A percentile compares a stretch with the other conserved stretches of the same genome.
Conservation (phyloP, 2,888 invertebrate species). For the Choreutis nemorana region DNA sequence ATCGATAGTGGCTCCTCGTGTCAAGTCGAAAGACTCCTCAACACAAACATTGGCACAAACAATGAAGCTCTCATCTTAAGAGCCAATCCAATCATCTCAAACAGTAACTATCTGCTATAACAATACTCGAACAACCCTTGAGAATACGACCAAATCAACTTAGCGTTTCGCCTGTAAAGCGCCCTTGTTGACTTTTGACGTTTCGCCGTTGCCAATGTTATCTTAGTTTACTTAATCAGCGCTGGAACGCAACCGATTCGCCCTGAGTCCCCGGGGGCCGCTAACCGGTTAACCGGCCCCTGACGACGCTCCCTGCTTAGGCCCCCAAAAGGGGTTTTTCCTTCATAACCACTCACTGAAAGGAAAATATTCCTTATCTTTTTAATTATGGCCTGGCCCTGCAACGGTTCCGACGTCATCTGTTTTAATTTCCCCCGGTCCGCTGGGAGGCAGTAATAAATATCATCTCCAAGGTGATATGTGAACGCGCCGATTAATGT, state of each 20-base stretch:
- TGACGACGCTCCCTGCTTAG: conserved; percentile 18
- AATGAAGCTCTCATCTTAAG: conserved; percentile 40
- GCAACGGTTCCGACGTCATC: conserved; percentile 54
- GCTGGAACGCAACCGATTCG: conserved; percentile 41
- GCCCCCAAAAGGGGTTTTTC: conserved; percentile 45
- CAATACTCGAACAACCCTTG: conserved; percentile 50
- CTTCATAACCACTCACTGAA: conserved; percentile 28
- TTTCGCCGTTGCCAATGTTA: conserved; percentile 51
- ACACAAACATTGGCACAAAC: conserved; percentile 35
- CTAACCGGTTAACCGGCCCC: conserved; percentile 52
- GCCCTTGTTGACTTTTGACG: conserved; percentile 65
- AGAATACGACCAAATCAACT: conserved; percentile 58
- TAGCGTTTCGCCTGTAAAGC: conserved; percentile 40
- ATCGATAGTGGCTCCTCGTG: no score
- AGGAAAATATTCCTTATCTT: conserved; percentile 64
- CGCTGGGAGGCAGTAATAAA: conserved; percentile 33
- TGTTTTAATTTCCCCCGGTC: conserved; percentile 55
- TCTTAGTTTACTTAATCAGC: conserved; percentile 67
- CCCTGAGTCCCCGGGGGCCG: conserved; percentile 46
- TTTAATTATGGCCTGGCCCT: conserved; percentile 56
- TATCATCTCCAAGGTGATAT: conserved; percentile 15
- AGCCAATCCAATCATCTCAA: conserved; percentile 61
- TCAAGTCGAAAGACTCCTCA: conserved; percentile 6
- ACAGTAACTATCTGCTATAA: conserved; percentile 55
- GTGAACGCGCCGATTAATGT: conserved; percentile 9